Base-by-base conservation (phyloP, 1,140 invertebrate genomes). In the Armadillidium nasatum region DNA sequence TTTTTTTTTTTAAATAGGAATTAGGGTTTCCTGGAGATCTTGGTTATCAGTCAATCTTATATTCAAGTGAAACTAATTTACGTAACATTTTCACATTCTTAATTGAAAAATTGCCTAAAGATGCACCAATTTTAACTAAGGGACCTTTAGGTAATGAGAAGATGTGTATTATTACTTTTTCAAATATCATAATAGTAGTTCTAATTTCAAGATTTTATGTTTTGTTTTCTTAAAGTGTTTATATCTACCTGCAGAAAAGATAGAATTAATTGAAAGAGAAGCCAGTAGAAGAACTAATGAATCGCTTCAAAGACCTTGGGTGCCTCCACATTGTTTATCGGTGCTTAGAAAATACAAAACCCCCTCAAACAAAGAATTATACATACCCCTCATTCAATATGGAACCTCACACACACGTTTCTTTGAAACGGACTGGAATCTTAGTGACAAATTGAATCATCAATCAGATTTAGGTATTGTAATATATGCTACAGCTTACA, bases 11-110 rank as follows among this genome's bases (percentile, higher is more conserved):
- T 60, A 7, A n/a, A 4, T 60, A 75, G 73, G 73, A 46, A 6
- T 43, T 75, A n/a, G 73, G 73, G 7, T 75, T 60, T 54, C 10
- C 50, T 43, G 73, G 45, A 9, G 73, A 75, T 67, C 50, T 75
- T 13, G 73, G 73, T 4, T 75, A 75, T 44, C 73, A 75, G 66
- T 75, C 73, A 43, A 60, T 75, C 10, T 60, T 75, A 10, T 75
- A 75, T 23, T 67, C 73, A 60, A 75, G 67, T 33, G 73, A 75
- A 21, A 54, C 69, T 13, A 54, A 75, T 44, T 22, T 75, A 60
- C 60, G 73, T 19, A 60, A 50, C n/a, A 23, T 74, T 21, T 74
- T 74, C 33, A 66, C 73, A 7, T 74, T 60, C 22, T 33, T 74
- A 33, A 54, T 74, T 21, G 73, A 74, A 50, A 44, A 43, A 33